Percentiles rank a stretch among this genome's conserved stretches.
These are phyloP conservation scores for Sturnus vulgaris DNA, from an alignment of 2,113 vertebrate genomes.

Conservation along the genomic window DNA sequence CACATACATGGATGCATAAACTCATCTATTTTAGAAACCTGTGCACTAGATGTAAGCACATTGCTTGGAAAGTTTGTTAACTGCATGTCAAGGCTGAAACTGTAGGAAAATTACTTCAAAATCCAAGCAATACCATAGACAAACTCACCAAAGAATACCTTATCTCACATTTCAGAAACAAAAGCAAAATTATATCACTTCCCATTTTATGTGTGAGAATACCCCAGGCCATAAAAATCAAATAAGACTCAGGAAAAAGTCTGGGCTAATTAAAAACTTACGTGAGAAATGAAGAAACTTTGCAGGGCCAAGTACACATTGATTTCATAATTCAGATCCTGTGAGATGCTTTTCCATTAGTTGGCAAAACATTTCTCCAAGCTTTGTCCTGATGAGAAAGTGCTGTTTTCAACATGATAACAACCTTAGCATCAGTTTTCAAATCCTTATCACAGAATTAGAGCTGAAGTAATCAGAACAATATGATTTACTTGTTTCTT, in stretches of 20 bases:
- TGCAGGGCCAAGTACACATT: neutral
- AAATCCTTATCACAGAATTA: neutral
- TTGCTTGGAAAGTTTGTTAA: neutral
- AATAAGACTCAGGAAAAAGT: conserved; percentile 13
- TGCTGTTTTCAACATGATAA: neutral
- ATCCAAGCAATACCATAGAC: neutral
- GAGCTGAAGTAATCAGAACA: neutral
- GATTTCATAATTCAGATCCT: neutral
- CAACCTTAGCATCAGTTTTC: neutral
- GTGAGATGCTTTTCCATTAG: neutral
- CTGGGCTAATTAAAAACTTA: conserved; percentile 19
- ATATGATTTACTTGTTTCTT: neutral
- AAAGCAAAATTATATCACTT: neutral
- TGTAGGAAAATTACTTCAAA: neutral
- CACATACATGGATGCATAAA: neutral
- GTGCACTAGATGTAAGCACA: neutral
- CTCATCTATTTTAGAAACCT: neutral
- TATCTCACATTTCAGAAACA: neutral
- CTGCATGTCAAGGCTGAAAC: neutral
- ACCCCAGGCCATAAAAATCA: neutral
- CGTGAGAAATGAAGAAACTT: conserved; percentile 1
- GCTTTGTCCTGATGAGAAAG: neutral
- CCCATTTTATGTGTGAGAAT: neutral
- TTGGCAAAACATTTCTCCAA: neutral
- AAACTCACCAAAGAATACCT: neutral